Evolutionary conservation across 2,113 vertebrate species (phyloP).

Genomic region (Zonotrichia leucophrys): DNA sequence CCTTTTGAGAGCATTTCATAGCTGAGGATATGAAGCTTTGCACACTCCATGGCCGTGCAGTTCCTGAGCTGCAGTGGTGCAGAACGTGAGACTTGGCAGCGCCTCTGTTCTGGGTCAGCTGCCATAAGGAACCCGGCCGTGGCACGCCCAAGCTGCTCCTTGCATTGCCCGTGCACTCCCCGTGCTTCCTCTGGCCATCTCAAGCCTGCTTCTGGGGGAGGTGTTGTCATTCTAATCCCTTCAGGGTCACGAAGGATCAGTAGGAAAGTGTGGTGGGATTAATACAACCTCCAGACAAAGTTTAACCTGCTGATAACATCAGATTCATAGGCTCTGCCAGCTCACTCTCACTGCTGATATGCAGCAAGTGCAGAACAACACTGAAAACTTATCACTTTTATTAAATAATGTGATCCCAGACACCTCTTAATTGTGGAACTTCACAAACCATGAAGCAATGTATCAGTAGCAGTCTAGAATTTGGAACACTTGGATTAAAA

Average conservation of each 20-base stretch:
- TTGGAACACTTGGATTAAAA: neutral
- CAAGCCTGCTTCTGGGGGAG: neutral
- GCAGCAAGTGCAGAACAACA: neutral
- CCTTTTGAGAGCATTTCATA: neutral
- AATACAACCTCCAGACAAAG: neutral
- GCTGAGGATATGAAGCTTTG: neutral
- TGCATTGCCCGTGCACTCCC: accelerated
- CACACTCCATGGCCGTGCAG: neutral
- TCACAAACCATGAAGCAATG: neutral
- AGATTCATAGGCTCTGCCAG: neutral
- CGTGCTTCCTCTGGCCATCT: neutral
- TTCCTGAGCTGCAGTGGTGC: neutral
- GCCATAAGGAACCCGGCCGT: neutral
- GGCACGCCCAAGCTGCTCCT: neutral
- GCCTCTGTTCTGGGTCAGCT: neutral
- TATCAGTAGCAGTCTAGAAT: neutral
- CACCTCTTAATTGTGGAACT: neutral
- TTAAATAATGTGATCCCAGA: neutral
- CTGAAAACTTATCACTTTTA: neutral
- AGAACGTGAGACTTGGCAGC: neutral
- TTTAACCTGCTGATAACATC: neutral
- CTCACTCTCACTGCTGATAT: neutral
- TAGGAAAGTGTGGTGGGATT: neutral
- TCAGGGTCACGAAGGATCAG: neutral
- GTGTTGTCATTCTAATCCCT: neutral